A percentile compares a stretch with the other conserved stretches of the same genome.
These are phyloP conservation scores for Cylloceria caligata DNA, from an alignment of 2,888 invertebrate species.

Conservation along the genomic window DNA sequence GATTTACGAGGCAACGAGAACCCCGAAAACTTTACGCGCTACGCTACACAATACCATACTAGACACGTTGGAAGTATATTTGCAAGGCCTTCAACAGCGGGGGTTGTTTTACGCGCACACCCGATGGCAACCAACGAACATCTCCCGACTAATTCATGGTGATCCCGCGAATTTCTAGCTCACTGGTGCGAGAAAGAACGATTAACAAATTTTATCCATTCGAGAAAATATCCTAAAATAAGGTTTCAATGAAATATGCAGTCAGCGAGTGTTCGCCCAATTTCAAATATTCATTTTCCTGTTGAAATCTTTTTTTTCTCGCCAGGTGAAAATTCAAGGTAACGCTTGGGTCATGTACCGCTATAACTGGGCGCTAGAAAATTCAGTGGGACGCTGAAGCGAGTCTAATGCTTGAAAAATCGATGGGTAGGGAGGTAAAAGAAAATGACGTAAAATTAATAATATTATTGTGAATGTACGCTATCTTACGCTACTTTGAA, in stretches of 20 bases:
- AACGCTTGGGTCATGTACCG: background rate
- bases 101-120: conserved; percentile 60
- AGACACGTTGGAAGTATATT: conserved; percentile 26
- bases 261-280: background rate
- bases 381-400: background rate
- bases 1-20: conserved; percentile 69
- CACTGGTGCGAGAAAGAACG: conserved; percentile 66
- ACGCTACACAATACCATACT: conserved; percentile 56
- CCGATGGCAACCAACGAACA: conserved; percentile 58
- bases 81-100: conserved; percentile 38
- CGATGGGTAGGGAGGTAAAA: background rate
- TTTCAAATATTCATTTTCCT: conserved; percentile 46
- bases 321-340: conserved; percentile 21
- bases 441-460: background rate
- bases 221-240: conserved; percentile 39
- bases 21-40: conserved; percentile 69
- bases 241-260: conserved; percentile 49
- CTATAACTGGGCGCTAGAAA: background rate
- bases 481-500: too few relatives aligned
- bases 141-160: conserved; percentile 66
- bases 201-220: conserved; percentile 59
- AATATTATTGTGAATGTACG: too few relatives aligned
- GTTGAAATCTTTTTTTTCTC: conserved; percentile 8
- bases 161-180: conserved; percentile 64
- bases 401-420: background rate